These are phyloP conservation scores for Spinibarbus caldwelli DNA, from an alignment of 2,797 vertebrate genomes.

Conservation along the genomic window DNA sequence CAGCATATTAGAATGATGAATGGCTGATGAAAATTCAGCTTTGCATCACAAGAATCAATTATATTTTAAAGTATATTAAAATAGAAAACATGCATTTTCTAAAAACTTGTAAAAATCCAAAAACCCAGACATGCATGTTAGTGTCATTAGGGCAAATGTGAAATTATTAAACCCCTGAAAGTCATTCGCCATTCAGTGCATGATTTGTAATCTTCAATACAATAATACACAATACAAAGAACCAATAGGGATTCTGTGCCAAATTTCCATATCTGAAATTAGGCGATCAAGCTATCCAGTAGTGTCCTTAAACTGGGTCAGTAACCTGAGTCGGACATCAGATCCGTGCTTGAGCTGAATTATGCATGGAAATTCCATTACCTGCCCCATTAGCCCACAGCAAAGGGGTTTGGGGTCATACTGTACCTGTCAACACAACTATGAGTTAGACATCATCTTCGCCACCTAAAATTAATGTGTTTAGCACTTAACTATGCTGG, in stretches of 20 bases:
- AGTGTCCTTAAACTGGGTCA: constrained; percentile 70
- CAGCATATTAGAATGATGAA: background rate
- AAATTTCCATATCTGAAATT: constrained; percentile 56
- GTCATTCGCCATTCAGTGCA: constrained; percentile 23
- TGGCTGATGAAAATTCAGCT: background rate
- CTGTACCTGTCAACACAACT: constrained; percentile 55
- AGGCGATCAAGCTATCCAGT: constrained; percentile 48
- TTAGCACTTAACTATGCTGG: constrained; percentile 40
- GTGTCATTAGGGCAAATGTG: background rate
- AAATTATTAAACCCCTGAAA: constrained; percentile 42
- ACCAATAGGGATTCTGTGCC: constrained; percentile 44
- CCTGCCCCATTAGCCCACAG: constrained; percentile 67
- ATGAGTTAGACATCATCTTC: constrained; percentile 40
- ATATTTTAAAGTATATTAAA: background rate
- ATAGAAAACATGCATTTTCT: background rate
- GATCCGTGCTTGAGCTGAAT: constrained; percentile 80
- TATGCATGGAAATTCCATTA: constrained; percentile 88
- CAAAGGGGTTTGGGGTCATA: constrained; percentile 46
- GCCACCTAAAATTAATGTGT: constrained; percentile 48
- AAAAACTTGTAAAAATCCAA: background rate
- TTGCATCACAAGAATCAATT: background rate
- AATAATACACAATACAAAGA: constrained; percentile 44
- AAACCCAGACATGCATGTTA: constrained; percentile 8
- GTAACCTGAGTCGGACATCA: constrained; percentile 76
- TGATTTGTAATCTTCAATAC: constrained; percentile 41